A percentile compares a stretch with the other conserved stretches of the same genome.
Conservation (phyloP, 2,888 invertebrate species). For the Drosophila limbata region DNA sequence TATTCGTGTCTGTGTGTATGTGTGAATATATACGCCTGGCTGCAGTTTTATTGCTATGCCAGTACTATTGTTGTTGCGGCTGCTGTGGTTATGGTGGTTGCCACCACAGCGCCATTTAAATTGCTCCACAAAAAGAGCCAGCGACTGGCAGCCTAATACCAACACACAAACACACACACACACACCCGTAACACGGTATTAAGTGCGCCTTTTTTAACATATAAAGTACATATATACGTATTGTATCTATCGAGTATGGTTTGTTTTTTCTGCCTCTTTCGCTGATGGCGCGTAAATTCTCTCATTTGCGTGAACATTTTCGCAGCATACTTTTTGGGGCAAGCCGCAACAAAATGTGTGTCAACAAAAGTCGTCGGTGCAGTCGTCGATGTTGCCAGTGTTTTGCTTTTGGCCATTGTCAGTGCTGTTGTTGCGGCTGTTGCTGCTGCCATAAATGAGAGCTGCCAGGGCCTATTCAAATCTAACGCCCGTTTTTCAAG, state of each 20-base stretch:
- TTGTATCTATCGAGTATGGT: conserved; percentile 5
- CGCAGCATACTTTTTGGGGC: conserved; percentile 68
- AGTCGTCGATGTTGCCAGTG: conserved; percentile 2
- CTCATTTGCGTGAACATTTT: conserved; percentile 72
- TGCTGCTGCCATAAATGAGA: conserved; percentile 26
- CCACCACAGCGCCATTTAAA: conserved; percentile 67
- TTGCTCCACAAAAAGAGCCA: conserved; percentile 70
- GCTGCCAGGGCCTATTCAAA: conserved; percentile 31
- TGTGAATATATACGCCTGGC: conserved; percentile 25
- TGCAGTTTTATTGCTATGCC: conserved; percentile 54
- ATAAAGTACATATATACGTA: conserved; percentile 13
- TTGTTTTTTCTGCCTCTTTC: conserved; percentile 38
- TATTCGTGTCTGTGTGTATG: conserved; percentile 17
- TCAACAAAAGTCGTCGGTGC: conserved; percentile 63
- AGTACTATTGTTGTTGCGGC: conserved; percentile 48
- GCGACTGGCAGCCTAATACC: conserved; percentile 68
- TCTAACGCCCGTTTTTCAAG: conserved; percentile 42
- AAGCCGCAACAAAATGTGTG: conserved; percentile 67
- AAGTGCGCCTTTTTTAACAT: conserved; percentile 13
- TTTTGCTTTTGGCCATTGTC: conserved; percentile 29
- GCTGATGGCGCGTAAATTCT: conserved; percentile 68
- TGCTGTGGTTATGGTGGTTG: conserved; percentile 41
- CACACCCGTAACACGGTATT: conserved; percentile 7
- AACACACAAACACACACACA: conserved; percentile 28
- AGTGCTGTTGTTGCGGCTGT: conserved; percentile 8